Percentiles rank a stretch among this genome's conserved stretches.
Conservation (phyloP, 53 echinoderm and acorn worm species). For the Paelopatides confundens region DNA sequence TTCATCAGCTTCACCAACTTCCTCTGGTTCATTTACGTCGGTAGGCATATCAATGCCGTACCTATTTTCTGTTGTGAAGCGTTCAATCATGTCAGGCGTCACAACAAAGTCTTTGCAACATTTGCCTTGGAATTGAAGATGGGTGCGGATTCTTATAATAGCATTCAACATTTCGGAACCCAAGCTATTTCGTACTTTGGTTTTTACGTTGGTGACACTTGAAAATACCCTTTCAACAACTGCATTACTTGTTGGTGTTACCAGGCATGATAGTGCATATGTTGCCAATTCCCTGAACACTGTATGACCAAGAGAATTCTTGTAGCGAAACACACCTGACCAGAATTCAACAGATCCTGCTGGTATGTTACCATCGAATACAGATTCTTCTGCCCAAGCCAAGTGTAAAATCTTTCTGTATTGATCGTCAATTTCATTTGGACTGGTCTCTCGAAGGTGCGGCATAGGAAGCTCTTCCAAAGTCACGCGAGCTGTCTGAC, state of each 20-base stretch:
- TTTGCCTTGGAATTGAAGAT: background rate
- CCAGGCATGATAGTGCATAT: conserved; percentile 8
- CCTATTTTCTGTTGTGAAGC: background rate
- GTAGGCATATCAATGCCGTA: too few species aligned
- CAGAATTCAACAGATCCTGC: background rate
- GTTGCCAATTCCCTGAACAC: background rate
- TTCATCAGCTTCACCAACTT: too few species aligned
- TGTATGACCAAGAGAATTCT: background rate
- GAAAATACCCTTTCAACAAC: conserved; percentile 12
- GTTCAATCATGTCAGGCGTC: background rate
- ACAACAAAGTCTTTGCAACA: conserved; percentile 5
- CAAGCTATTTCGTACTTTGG: background rate
- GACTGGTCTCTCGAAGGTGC: background rate
- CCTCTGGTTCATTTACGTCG: too few species aligned
- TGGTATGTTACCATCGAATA: background rate
- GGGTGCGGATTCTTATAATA: background rate
- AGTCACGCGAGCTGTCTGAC: background rate
- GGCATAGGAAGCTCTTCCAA: conserved; percentile 5
- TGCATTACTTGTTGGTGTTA: background rate
- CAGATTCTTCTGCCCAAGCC: background rate
- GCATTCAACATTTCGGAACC: background rate
- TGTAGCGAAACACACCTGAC: background rate
- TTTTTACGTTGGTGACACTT: background rate
- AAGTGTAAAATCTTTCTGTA: background rate
- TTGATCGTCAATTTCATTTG: background rate